Conservation (phyloP, 2,888 invertebrate genomes). For the Bembecia ichneumoniformis region DNA sequence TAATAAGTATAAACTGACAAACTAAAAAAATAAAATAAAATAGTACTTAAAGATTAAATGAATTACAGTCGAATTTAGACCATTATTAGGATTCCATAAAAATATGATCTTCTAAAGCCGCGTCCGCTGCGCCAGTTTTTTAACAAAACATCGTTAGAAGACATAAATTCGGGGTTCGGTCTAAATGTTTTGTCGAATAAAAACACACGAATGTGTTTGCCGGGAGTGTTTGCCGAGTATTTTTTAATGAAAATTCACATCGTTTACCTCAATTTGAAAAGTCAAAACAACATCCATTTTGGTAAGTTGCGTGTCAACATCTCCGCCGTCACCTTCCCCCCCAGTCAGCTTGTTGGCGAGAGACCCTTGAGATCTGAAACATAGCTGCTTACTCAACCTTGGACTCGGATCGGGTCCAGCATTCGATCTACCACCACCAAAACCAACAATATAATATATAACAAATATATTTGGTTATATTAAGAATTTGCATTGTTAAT, state of each 20-base stretch:
- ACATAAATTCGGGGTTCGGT: too few relatives aligned
- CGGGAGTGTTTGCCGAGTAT: too few relatives aligned
- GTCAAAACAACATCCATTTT: slow-evolving; percentile 98
- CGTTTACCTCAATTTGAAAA: slow-evolving; percentile 92
- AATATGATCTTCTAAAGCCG: too few relatives aligned
- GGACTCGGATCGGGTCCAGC: slow-evolving; percentile 71
- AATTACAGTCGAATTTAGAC: too few relatives aligned
- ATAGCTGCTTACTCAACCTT: slow-evolving; percentile 75
- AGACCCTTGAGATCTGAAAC: slow-evolving; percentile 90
- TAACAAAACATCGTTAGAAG: too few relatives aligned
- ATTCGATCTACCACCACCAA: slow-evolving; percentile 51
- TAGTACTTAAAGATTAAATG: too few relatives aligned
- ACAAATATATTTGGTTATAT: neutral
- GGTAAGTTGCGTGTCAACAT: slow-evolving; percentile 94
- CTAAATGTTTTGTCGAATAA: too few relatives aligned
- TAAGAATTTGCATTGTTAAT: neutral
- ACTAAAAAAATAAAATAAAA: too few relatives aligned
- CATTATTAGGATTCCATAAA: too few relatives aligned
- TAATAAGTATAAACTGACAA: too few relatives aligned
- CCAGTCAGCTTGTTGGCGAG: slow-evolving; percentile 92
- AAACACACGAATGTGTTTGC: too few relatives aligned
- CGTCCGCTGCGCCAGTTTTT: too few relatives aligned
- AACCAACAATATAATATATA: neutral
- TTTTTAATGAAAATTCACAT: neutral
- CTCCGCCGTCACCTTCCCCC: slow-evolving; percentile 95